These are phyloP conservation scores for Australoheros facetus DNA, from an alignment of 2,797 vertebrate species.

Conservation along the genomic window DNA sequence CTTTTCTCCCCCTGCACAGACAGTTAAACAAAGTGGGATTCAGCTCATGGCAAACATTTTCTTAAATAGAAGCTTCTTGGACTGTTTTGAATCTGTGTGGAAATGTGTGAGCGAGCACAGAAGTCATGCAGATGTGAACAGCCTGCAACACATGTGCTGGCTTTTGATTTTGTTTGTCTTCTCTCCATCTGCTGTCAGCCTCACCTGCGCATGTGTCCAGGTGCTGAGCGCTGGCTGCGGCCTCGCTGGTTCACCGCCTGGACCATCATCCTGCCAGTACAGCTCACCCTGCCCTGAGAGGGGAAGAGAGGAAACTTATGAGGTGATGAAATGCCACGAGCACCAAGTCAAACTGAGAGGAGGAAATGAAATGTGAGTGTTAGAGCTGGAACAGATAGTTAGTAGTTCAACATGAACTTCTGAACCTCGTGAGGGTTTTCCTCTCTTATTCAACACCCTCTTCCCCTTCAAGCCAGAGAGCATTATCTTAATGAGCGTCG, in stretches of 20 bases:
- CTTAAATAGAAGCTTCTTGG: slow-evolving; percentile 29
- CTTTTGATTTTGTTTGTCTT: neutral
- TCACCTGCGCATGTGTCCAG: slow-evolving; percentile 90
- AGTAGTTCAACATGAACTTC: slow-evolving; percentile 40
- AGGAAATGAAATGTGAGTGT: slow-evolving; percentile 54
- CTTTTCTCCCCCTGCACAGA: slow-evolving; percentile 21
- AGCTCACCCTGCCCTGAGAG: slow-evolving; percentile 90
- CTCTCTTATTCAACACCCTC: slow-evolving; percentile 61
- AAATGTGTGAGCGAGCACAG: slow-evolving; percentile 9
- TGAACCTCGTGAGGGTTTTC: slow-evolving; percentile 55
- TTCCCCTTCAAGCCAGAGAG: slow-evolving; percentile 51
- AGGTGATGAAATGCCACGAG: slow-evolving; percentile 39
- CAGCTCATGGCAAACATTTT: slow-evolving; percentile 37
- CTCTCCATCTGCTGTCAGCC: neutral
- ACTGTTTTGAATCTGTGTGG: neutral
- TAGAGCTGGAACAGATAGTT: slow-evolving; percentile 35
- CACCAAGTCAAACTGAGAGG: slow-evolving; percentile 22
- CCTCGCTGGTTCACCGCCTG: slow-evolving; percentile 98
- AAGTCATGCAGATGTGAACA: slow-evolving; percentile 28
- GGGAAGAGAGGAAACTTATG: slow-evolving; percentile 14
- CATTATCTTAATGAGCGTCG: slow-evolving; percentile 45
- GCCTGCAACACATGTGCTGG: slow-evolving; percentile 20
- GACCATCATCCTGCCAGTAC: slow-evolving; percentile 97
- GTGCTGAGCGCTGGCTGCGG: slow-evolving; percentile 88
- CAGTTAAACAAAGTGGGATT: slow-evolving; percentile 21